Evolutionary conservation across 2,888 invertebrate genomes (phyloP), one percentile per base, ranked within the genome.

Genomic region (Himalopsyche anomala): DNA sequence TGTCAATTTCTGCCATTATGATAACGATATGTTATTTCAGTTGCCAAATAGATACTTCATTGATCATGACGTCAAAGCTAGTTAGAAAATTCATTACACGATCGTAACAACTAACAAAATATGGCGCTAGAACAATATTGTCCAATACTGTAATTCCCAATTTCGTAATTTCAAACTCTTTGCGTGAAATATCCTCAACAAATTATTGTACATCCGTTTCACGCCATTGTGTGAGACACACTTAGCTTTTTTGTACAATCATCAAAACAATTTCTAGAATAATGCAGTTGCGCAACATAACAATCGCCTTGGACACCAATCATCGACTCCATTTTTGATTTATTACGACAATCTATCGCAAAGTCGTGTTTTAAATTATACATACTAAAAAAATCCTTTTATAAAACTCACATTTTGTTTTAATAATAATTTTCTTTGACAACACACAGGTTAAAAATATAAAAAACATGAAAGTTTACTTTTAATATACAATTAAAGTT

Each of bases 141-240:
- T 74, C 74, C 38, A 74, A 74, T 36, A 74, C 19, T 38, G 38
- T 74, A 74, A 74, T 74, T 74, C 74, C 36, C 74, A 38, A 36
- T 74, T 74, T 74, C 15, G 74, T 15, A 74, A 74, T 28, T 28
- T 28, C 36, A 74, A 36, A 38, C 36, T 36, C 36, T 74, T 74
- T 36, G 74, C 74, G 74, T 74, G 38, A 74, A 74, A 74, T 74
- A 74, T 74, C 74, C 74, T 11, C 74, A 36, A 15, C 38, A 36
- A 36, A 15, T 51, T 51, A 51, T 11, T 36, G 36, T 15, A 36
- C 74, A 74, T 74, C 74, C 74, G 74, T 36, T 74, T 74, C 15
- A 36, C 36, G 62, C 74, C 74, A 74, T 74, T 74, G 74, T 74
- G 38, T 74, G 38, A 74, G 74, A 36, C 36, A 36, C 36, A 38